Evolutionary conservation across 2,797 vertebrate species (phyloP), one percentile per base, ranked within the genome.

Genomic region (Sarcoramphus papa): DNA sequence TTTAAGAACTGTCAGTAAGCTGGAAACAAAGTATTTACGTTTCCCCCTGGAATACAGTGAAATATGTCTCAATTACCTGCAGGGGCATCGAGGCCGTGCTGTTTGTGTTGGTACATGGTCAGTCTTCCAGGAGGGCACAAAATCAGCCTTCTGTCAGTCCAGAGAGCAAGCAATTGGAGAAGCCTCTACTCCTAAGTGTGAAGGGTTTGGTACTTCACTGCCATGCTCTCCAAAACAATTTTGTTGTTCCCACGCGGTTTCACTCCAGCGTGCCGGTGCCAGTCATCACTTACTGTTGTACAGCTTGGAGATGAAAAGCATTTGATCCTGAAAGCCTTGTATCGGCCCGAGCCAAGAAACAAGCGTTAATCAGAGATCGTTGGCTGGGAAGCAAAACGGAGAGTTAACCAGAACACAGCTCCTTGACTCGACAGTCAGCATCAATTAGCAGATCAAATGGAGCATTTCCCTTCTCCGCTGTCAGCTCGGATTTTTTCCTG

Each of bases 1-100:
- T 47, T 80, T 48, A 45, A 3, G 48, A 76, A 21, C 40, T 9
- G 6, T 57, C 24, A 21, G 12, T n/a, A 41, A 53, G 48, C 30
- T 10, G 33, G 77, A 69, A 79, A 12, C 12, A 4, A 59, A 69
- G 33, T 12, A 27, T 63, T n/a, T 35, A 1, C 0, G 0, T 83
- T 84, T 88, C 31, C 21, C 21, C 31, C 24, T 72, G 59, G 59
- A 69, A 35, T 33, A 19, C 18, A 30, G 51, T 21, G 57, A 45
- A 21, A 15, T 16, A 7, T 0, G 2, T 35, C 28, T 18, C 14
- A 5, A 1, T 45, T 50, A 70, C 45, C 40, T 27, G 12, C 25
- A 9, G 54, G 24, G 54, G 14, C 37, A 1, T 8, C 2, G 8
- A 19, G 31, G 43, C 41, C 0, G 0, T 10, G 72, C 63, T 86